A percentile compares a stretch with the other conserved stretches of the same genome.
These are phyloP conservation scores for Sebastes melanostomus DNA, from an alignment of 2,797 vertebrate species.

Conservation along the genomic window DNA sequence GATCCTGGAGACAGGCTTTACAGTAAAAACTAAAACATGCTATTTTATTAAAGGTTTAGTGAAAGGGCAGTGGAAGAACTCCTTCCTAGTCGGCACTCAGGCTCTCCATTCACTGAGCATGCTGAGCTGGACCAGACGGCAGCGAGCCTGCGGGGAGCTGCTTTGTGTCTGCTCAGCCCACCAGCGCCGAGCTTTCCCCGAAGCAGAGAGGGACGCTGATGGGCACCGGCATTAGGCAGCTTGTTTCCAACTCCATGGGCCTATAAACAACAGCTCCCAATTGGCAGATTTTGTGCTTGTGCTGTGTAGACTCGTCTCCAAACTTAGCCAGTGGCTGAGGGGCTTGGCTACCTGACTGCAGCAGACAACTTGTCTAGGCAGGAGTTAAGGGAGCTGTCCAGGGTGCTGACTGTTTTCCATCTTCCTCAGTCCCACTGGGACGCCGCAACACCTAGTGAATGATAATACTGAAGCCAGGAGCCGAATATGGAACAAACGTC, in stretches of 20 bases:
- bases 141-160: not conserved
- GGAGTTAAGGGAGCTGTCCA: conserved; percentile 28
- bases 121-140: conserved; percentile 24
- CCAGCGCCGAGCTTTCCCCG: not conserved
- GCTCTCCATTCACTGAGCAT: not conserved
- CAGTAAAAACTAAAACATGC: not conserved
- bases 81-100: not conserved
- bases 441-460: not conserved
- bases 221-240: not conserved
- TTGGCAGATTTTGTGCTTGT: not conserved
- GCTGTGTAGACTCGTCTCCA: not conserved
- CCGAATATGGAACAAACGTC: not conserved
- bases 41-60: conserved; percentile 31
- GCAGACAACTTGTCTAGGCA: not conserved
- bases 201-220: not conserved
- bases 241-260: not conserved
- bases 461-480: not conserved
- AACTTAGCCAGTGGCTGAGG: not conserved
- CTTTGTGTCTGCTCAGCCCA: conserved; percentile 8
- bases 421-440: not conserved
- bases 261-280: not conserved
- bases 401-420: conserved; percentile 7
- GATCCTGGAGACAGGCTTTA: not conserved
- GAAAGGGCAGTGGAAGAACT: conserved; percentile 15
- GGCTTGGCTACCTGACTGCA: not conserved